Percentiles rank a stretch among this genome's conserved stretches.
These are phyloP conservation scores for Pogonocherus hispidulus DNA, from an alignment of 2,888 invertebrate species.

Conservation along the genomic window DNA sequence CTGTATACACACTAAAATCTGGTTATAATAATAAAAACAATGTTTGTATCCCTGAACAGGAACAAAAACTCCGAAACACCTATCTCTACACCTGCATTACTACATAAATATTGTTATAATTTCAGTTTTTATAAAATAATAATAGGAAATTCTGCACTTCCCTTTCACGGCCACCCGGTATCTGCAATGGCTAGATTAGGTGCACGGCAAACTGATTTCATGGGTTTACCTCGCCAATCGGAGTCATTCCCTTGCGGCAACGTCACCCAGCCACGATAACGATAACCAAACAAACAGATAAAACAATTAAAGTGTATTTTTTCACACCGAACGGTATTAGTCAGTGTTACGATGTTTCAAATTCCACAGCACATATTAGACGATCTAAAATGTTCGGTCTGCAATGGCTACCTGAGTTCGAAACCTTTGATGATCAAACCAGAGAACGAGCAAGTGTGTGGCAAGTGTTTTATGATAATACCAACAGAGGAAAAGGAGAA, in stretches of 20 bases:
- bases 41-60: no score
- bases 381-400: conserved; percentile 55
- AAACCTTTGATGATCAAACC: conserved; percentile 53
- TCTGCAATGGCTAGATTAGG: no score
- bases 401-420: conserved; percentile 56
- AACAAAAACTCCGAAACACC: no score
- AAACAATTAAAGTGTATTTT: conserved; percentile 24
- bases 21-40: no score
- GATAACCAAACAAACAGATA: conserved; percentile 30
- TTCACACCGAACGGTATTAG: conserved; percentile 4
- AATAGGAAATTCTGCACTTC: no score
- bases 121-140: no score
- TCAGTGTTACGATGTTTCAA: conserved; percentile 51
- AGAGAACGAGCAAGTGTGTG: conserved; percentile 56
- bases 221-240: background rate
- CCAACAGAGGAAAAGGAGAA: conserved; percentile 52
- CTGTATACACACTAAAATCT: no score
- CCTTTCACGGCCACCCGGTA: no score
- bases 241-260: background rate
- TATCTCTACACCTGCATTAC: no score
- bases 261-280: conserved; percentile 13
- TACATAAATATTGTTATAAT: no score
- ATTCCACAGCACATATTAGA: conserved; percentile 52
- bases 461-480: conserved; percentile 59
- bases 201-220: background rate